Evolutionary conservation across 92 coral and sea anemone species (phyloP).

Genomic region (Umimayanthus kanabou): DNA sequence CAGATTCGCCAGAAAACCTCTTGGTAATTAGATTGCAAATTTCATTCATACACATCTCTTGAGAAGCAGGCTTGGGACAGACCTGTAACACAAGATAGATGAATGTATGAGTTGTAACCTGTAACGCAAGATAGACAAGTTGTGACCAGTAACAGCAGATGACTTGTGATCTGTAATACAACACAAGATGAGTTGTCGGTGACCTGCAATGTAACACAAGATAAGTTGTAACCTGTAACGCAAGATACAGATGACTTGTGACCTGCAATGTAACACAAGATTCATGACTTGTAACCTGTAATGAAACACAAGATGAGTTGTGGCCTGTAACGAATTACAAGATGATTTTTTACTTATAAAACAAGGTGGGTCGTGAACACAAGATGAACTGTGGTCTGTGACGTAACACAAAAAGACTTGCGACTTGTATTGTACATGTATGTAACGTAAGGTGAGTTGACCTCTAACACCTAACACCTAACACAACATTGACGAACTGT

Average conservation of each 20-base stretch:
- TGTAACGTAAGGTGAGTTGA: background rate
- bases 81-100: constrained; percentile 45
- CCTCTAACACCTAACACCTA: too few relatives aligned
- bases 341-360: background rate
- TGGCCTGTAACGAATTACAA: background rate
- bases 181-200: background rate
- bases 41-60: constrained; percentile 68
- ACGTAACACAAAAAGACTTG: background rate
- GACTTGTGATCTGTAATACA: background rate
- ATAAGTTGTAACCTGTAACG: background rate
- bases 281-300: background rate
- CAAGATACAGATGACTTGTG: background rate
- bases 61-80: constrained; percentile 67
- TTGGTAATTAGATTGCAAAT: constrained; percentile 63
- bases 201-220: background rate
- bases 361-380: too few relatives aligned
- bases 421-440: too few relatives aligned
- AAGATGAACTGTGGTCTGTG: too few relatives aligned
- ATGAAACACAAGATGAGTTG: background rate
- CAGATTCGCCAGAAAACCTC: constrained; percentile 83
- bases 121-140: background rate
- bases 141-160: background rate
- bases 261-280: background rate
- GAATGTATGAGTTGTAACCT: background rate
- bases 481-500: too few relatives aligned